A percentile compares a stretch with the other conserved stretches of the same genome.
Evolutionary conservation across 2,113 vertebrate species (phyloP).

Genomic region (Sander vitreus): DNA sequence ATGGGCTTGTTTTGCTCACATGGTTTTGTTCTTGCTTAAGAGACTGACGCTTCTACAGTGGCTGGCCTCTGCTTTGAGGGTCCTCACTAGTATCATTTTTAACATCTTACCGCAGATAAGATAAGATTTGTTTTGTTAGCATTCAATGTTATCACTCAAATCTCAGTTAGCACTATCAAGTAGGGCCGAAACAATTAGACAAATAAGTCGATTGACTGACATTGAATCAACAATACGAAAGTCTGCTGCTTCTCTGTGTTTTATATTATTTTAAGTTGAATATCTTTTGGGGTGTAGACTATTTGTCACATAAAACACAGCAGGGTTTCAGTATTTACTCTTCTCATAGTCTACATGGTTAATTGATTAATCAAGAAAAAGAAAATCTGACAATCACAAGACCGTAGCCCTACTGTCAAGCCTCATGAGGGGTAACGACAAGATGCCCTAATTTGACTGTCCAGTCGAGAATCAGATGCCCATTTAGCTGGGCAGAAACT

Average conservation of each 20-base stretch:
- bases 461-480: not conserved
- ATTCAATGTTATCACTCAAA: not conserved
- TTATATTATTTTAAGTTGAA: not conserved
- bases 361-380: not conserved
- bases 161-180: not conserved
- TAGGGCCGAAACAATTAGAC: not conserved
- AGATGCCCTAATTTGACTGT: not conserved
- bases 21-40: slow-evolving; percentile 1
- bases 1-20: slow-evolving; percentile 33
- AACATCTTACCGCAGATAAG: not conserved
- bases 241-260: not conserved
- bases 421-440: too few species aligned
- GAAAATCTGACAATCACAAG: not conserved
- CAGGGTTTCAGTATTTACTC: not conserved
- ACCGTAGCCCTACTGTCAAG: not conserved
- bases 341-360: too few species aligned
- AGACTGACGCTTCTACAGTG: not conserved
- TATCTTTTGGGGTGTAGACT: not conserved
- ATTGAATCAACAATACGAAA: not conserved
- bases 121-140: not conserved
- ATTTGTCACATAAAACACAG: not conserved
- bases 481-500: not conserved
- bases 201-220: not conserved
- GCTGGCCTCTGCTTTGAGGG: not conserved
- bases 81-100: not conserved